Conservation (phyloP, 64 coral and sea anemone genomes). For the Orbicella faveolata region DNA sequence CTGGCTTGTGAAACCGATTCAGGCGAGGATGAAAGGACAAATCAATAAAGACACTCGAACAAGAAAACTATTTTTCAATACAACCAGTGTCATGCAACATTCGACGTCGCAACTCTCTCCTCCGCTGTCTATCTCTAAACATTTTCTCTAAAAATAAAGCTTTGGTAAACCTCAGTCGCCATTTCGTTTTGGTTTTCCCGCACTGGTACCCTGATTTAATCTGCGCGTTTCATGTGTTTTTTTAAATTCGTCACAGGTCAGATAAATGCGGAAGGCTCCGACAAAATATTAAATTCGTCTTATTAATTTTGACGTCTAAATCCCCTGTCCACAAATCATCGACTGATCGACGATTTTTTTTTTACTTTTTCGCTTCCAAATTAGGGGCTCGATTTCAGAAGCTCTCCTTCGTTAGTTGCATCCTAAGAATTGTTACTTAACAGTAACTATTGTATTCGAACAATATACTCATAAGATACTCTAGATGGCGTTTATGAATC, state of each 20-base stretch:
- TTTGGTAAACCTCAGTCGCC: conserved; percentile 4
- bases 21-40: conserved; percentile 12
- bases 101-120: conserved; percentile 43
- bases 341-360: no score
- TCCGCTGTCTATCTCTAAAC: conserved; percentile 29
- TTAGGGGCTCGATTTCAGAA: no score
- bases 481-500: no score
- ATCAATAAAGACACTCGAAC: conserved; percentile 38
- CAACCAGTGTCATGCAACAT: conserved; percentile 12
- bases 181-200: neutral
- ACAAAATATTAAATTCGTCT: neutral
- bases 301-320: no score
- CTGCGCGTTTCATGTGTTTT: neutral
- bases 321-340: no score
- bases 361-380: no score
- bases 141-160: conserved; percentile 31
- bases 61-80: conserved; percentile 39
- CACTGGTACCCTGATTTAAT: neutral
- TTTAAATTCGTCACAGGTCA: conserved; percentile 4
- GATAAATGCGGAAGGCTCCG: conserved; percentile 35
- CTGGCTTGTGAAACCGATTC: no score
- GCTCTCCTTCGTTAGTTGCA: no score
- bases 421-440: no score
- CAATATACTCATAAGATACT: no score
- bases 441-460: no score